Conservation (phyloP, 2,797 vertebrate species). For the Acanthopagrus latus region DNA sequence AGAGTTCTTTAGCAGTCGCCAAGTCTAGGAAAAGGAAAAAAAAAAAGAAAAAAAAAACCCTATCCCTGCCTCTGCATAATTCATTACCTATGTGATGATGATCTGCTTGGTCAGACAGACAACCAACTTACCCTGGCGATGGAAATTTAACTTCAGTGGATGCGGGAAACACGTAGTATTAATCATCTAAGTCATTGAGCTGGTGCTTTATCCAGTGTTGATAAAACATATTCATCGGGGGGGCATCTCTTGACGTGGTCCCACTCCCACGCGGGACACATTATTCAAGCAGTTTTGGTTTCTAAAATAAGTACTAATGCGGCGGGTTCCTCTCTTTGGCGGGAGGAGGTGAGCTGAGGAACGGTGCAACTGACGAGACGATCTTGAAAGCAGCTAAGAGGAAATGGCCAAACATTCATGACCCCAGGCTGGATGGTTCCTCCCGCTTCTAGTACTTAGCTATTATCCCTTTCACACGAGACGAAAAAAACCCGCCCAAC, state of each 20-base stretch:
- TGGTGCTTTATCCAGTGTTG: conserved; percentile 51
- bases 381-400: not conserved
- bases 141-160: conserved; percentile 65
- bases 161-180: conserved; percentile 52
- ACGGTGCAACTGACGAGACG: not conserved
- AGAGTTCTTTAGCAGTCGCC: conserved; percentile 64
- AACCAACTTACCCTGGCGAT: conserved; percentile 59
- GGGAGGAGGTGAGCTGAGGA: not conserved
- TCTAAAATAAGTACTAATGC: conserved; percentile 3
- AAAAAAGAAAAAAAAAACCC: conserved; percentile 5
- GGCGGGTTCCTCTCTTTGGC: not conserved
- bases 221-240: conserved; percentile 57
- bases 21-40: conserved; percentile 45
- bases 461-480: too few relatives aligned
- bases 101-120: conserved; percentile 73
- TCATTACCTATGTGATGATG: conserved; percentile 71
- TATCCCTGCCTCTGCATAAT: conserved; percentile 68
- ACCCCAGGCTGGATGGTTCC: too few relatives aligned
- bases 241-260: conserved; percentile 30
- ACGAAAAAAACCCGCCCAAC: too few relatives aligned
- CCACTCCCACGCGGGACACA: conserved; percentile 2
- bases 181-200: conserved; percentile 64
- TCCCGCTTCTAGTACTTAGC: too few relatives aligned
- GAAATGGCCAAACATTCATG: not conserved
- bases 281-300: conserved; percentile 10